phyloP scores from a whole-genome alignment of 2,113 vertebrate genomes.

The Jacana jacana region DNA sequence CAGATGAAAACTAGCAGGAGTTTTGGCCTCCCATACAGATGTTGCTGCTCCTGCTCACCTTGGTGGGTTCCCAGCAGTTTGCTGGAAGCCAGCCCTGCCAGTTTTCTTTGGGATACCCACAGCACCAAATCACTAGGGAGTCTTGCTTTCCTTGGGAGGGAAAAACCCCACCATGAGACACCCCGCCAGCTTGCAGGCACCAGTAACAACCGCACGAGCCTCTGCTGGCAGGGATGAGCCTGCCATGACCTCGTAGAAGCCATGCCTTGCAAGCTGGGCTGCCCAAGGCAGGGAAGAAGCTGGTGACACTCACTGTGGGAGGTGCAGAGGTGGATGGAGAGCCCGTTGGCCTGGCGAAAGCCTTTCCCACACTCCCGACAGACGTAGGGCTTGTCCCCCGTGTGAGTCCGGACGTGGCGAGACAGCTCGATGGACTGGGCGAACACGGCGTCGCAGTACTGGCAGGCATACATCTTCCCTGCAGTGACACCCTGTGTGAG shows the following conservation, averaged over 20 bases:
- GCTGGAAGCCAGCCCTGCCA: not conserved
- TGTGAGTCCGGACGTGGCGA: constrained; percentile 86
- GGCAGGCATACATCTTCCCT: constrained; percentile 92
- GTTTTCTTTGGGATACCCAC: not conserved
- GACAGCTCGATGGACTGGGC: constrained; percentile 90
- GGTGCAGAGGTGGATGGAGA: constrained; percentile 87
- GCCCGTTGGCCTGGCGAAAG: constrained; percentile 88
- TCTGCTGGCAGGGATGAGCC: not conserved
- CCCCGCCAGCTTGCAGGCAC: not conserved
- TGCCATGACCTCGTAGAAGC: not conserved
- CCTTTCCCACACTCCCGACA: constrained; percentile 90
- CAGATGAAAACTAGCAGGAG: not conserved
- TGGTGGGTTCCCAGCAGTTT: not conserved
- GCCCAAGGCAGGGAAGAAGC: not conserved
- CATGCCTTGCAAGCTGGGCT: accelerated
- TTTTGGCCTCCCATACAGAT: not conserved
- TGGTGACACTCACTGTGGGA: constrained; percentile 83
- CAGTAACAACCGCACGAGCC: not conserved
- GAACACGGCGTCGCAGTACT: constrained; percentile 87
- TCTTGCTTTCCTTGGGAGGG: not conserved
- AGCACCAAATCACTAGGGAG: not conserved
- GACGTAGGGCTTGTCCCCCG: constrained; percentile 86
- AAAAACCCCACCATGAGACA: not conserved
- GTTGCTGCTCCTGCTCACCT: not conserved
- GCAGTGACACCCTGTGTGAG: not conserved